Percentiles rank a stretch among this genome's conserved stretches.
phyloP scores from a whole-genome alignment of 2,888 invertebrate genomes.

The Lysandra bellargus region DNA sequence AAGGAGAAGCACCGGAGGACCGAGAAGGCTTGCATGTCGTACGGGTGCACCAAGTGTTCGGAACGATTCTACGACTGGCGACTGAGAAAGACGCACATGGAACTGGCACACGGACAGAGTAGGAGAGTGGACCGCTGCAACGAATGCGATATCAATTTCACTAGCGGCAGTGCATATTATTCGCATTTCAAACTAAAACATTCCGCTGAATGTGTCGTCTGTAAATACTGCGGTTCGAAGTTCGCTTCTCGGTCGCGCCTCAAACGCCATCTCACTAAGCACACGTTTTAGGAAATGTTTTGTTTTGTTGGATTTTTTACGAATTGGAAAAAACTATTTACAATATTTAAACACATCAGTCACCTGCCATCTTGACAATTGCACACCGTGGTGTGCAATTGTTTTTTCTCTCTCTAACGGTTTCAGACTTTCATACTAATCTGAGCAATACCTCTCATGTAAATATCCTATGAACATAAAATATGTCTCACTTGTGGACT shows the following conservation, averaged over 20 bases:
- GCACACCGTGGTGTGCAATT: too few relatives aligned
- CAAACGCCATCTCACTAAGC: conserved; percentile 64
- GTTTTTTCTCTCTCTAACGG: too few relatives aligned
- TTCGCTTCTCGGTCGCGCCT: conserved; percentile 61
- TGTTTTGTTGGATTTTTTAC: too few relatives aligned
- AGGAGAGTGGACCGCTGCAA: conserved; percentile 57
- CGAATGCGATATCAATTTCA: conserved; percentile 62
- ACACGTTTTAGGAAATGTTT: conserved; percentile 40
- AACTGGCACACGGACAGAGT: conserved; percentile 58
- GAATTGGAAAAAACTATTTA: too few relatives aligned
- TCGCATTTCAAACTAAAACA: conserved; percentile 67
- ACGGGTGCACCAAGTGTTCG: conserved; percentile 64
- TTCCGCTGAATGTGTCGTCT: conserved; percentile 62
- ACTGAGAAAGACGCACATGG: conserved; percentile 62
- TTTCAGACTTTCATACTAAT: too few relatives aligned
- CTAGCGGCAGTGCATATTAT: conserved; percentile 60
- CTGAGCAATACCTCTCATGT: too few relatives aligned
- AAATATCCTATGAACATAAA: too few relatives aligned
- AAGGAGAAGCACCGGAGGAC: conserved; percentile 63
- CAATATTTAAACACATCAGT: neutral
- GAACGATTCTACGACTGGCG: conserved; percentile 67
- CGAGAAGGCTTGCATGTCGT: conserved; percentile 68
- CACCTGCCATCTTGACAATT: too few relatives aligned
- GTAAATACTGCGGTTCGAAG: conserved; percentile 68
- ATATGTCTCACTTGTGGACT: too few relatives aligned